A percentile compares a stretch with the other conserved stretches of the same genome.
phyloP scores from a whole-genome alignment of 2,888 invertebrate species.

The Zele albiditarsus region DNA sequence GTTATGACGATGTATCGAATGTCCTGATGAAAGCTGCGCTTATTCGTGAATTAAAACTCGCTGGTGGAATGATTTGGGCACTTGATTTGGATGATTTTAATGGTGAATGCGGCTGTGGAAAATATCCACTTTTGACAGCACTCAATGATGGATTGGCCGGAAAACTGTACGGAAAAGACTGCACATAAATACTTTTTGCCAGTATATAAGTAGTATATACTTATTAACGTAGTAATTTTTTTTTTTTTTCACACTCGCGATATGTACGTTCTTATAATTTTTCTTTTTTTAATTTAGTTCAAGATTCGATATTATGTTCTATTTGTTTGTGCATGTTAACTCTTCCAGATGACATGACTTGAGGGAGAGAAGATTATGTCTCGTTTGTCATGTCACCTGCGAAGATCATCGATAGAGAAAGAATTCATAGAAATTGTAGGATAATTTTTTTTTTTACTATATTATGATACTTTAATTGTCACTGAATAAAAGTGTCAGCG shows the following conservation, averaged over 20 bases:
- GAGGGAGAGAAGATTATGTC: slow-evolving; percentile 8
- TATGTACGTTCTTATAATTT: slow-evolving; percentile 9
- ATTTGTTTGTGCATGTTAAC: slow-evolving; percentile 43
- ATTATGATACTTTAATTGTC: neutral
- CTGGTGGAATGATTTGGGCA: slow-evolving; percentile 92
- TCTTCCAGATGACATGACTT: slow-evolving; percentile 58
- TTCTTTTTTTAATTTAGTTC: slow-evolving; percentile 26
- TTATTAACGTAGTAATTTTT: neutral
- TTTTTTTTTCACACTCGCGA: slow-evolving; percentile 23
- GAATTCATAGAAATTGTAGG: neutral
- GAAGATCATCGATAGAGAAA: slow-evolving; percentile 43
- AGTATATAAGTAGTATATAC: neutral
- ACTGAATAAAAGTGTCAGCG: slow-evolving; percentile 26
- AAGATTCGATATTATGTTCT: neutral
- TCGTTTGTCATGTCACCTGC: slow-evolving; percentile 47
- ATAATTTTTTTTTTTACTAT: neutral
- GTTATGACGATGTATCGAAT: slow-evolving; percentile 81
- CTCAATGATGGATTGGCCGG: slow-evolving; percentile 76
- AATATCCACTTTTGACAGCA: slow-evolving; percentile 80
- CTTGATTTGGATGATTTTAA: slow-evolving; percentile 89
- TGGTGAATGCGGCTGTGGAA: slow-evolving; percentile 81
- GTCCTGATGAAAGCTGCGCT: slow-evolving; percentile 76
- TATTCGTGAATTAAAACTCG: slow-evolving; percentile 82
- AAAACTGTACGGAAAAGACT: slow-evolving; percentile 71
- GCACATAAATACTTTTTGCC: slow-evolving; percentile 68